phyloP scores from a whole-genome alignment of 2,113 vertebrate species.

The Oreochromis tanganicae region DNA sequence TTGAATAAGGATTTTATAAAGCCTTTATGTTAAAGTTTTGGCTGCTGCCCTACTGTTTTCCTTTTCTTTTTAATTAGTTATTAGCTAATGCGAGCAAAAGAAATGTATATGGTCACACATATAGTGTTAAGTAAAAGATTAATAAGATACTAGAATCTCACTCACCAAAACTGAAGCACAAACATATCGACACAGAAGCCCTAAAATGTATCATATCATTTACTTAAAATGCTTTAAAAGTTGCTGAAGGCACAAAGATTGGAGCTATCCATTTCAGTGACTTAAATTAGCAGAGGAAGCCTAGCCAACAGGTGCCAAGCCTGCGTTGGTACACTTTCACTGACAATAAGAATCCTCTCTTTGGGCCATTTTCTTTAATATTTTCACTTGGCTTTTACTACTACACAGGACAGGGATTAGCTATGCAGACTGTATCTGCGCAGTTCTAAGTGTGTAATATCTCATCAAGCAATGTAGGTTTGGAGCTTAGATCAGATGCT shows the following conservation, averaged over 20 bases:
- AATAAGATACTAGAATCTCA: neutral
- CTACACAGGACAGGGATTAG: constrained; percentile 32
- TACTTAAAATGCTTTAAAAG: neutral
- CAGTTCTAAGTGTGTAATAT: constrained; percentile 20
- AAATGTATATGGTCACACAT: neutral
- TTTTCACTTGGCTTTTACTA: neutral
- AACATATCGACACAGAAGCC: neutral
- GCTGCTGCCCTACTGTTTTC: neutral
- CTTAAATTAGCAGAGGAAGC: neutral
- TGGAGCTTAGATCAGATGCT: constrained; percentile 25
- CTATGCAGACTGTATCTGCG: constrained; percentile 2
- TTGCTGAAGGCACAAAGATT: neutral
- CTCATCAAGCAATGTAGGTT: constrained; percentile 14
- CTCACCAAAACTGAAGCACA: neutral
- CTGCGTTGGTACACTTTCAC: neutral
- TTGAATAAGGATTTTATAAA: neutral
- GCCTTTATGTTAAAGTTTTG: neutral
- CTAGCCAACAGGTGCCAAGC: no score
- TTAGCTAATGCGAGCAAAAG: neutral
- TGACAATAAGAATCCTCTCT: neutral
- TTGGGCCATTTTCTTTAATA: neutral
- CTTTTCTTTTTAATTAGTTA: neutral
- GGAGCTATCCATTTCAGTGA: neutral
- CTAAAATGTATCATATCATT: neutral
- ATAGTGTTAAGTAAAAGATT: neutral